A percentile compares a stretch with the other conserved stretches of the same genome.
These are phyloP conservation scores for Parnassius mnemosyne DNA, from an alignment of 2,888 invertebrate species.

Conservation along the genomic window DNA sequence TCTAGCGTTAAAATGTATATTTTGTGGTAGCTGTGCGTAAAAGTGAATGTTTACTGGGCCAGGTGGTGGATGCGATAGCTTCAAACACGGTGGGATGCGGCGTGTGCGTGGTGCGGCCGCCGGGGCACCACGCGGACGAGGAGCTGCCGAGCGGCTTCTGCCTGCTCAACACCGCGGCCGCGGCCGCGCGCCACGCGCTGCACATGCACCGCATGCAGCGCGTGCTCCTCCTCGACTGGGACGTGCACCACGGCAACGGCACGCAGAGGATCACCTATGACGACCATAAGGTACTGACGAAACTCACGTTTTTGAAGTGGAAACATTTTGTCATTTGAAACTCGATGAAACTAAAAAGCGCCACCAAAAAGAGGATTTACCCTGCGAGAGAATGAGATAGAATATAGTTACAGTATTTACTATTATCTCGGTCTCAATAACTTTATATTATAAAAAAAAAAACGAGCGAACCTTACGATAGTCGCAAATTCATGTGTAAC, in stretches of 20 bases:
- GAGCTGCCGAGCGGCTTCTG: constrained; percentile 93
- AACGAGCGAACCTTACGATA: too few species aligned
- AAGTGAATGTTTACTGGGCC: constrained; percentile 6
- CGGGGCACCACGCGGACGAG: constrained; percentile 94
- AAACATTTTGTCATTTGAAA: too few species aligned
- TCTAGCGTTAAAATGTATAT: too few species aligned
- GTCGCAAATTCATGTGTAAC: too few species aligned
- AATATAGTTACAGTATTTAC: too few species aligned
- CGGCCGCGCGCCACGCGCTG: constrained; percentile 89
- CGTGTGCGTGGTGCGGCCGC: constrained; percentile 92
- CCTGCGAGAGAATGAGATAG: too few species aligned
- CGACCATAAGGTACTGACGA: constrained; percentile 64
- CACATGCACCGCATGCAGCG: constrained; percentile 81
- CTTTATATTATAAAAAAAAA: too few species aligned
- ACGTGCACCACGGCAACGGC: constrained; percentile 97
- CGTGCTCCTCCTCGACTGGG: constrained; percentile 93
- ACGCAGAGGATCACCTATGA: constrained; percentile 90
- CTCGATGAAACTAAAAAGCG: too few species aligned
- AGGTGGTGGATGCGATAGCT: constrained; percentile 85
- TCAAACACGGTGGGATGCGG: constrained; percentile 83
- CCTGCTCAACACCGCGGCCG: constrained; percentile 91
- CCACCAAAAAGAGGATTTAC: too few species aligned
- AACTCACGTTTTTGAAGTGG: too few species aligned
- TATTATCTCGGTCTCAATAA: too few species aligned
- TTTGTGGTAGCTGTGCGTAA: too few species aligned